phyloP scores from a whole-genome alignment of 2,888 invertebrate genomes.

The Ennomos quercinarius region DNA sequence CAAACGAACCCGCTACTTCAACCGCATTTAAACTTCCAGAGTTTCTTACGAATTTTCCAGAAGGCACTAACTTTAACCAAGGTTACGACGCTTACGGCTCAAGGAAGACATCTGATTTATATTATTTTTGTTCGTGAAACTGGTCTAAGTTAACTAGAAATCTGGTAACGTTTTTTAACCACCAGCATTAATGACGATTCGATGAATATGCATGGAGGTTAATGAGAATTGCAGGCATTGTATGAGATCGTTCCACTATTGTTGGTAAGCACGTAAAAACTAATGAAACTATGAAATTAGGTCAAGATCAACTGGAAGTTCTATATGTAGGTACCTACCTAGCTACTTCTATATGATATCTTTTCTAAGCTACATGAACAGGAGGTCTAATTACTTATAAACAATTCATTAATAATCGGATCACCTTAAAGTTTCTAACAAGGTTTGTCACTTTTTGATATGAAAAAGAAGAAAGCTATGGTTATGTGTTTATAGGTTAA shows the following conservation, averaged over 20 bases:
- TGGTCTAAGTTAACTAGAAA: conserved; percentile 8
- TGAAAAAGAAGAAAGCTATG: no score
- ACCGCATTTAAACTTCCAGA: conserved; percentile 26
- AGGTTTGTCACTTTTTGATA: no score
- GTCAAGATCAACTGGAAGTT: no score
- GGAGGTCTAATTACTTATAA: no score
- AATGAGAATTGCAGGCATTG: conserved; percentile 11
- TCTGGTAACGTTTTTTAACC: conserved; percentile 20
- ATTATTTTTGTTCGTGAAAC: conserved; percentile 10
- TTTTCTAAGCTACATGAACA: no score
- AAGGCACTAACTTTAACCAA: conserved; percentile 30
- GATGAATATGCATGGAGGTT: conserved; percentile 25
- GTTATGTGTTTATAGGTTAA: no score
- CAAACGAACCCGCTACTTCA: conserved; percentile 29
- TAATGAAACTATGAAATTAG: conserved; percentile 2
- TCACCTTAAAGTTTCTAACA: no score
- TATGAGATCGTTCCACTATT: not conserved
- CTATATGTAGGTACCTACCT: no score
- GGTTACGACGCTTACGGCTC: conserved; percentile 24
- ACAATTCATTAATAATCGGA: no score
- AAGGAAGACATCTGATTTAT: conserved; percentile 28
- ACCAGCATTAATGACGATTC: conserved; percentile 16
- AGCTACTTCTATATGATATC: no score
- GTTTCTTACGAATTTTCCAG: conserved; percentile 31
- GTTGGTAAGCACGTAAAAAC: conserved; percentile 1